Conservation (phyloP, 2,113 vertebrate species). For the Elephantulus edwardii region DNA sequence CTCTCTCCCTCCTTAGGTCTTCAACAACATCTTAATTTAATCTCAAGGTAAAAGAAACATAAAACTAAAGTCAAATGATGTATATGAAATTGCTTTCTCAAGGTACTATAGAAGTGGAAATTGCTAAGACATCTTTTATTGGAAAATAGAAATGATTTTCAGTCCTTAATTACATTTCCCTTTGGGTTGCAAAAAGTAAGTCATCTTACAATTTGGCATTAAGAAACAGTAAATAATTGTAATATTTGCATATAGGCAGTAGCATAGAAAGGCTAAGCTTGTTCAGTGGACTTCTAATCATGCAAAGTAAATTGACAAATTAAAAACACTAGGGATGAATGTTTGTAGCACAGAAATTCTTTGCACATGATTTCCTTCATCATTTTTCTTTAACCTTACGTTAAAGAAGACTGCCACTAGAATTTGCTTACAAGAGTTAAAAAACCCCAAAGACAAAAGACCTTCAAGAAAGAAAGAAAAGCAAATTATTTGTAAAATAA, state of each 20-base stretch:
- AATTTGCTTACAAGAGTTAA: slow-evolving; percentile 58
- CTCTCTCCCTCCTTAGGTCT: neutral
- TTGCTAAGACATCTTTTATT: neutral
- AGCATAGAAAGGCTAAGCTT: slow-evolving; percentile 23
- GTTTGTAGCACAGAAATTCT: neutral
- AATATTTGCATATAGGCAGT: neutral
- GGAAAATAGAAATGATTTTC: slow-evolving; percentile 25
- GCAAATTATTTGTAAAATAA: slow-evolving; percentile 22
- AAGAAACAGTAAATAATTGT: slow-evolving; percentile 34
- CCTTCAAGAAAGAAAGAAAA: too few relatives aligned
- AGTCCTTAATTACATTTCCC: slow-evolving; percentile 36
- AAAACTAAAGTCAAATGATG: neutral
- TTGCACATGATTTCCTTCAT: neutral
- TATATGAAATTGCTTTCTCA: neutral
- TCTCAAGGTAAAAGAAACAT: neutral
- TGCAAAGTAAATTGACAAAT: slow-evolving; percentile 43
- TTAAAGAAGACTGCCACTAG: slow-evolving; percentile 12
- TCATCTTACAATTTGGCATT: neutral
- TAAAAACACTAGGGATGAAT: slow-evolving; percentile 17
- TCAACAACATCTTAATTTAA: neutral
- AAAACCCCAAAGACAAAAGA: slow-evolving; percentile 19
- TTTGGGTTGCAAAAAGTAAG: slow-evolving; percentile 31
- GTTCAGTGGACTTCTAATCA: slow-evolving; percentile 46
- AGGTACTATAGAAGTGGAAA: slow-evolving; percentile 22
- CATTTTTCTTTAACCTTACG: slow-evolving; percentile 35